Evolutionary conservation across 2,113 vertebrate genomes (phyloP), one percentile per base, ranked within the genome.

Genomic region (Nymphicus hollandicus): DNA sequence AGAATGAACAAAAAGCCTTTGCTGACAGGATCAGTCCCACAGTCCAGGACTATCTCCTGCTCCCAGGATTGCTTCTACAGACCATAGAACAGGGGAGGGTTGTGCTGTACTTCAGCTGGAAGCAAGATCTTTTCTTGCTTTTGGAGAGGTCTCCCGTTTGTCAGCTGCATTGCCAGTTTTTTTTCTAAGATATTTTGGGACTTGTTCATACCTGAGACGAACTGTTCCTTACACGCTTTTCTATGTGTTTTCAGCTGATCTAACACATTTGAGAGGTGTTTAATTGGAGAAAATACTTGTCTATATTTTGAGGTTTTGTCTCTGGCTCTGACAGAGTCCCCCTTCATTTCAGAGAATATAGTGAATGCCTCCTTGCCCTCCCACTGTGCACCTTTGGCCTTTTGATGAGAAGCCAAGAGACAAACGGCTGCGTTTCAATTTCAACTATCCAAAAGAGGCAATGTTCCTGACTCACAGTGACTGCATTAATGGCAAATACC

Each of bases 211-310:
- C 76, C 43, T 60, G 93, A 90, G n/a, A 91, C 1, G 3, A 91
- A 50, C 71, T 73, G 66, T 24, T 93, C 88, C 82, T 73, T 58
- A 86, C 53, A 72, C 0, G 3, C 41, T 85, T 89, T 65, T 46
- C 74, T 77, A 28, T 76, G 53, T n/a, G 58, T 29, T 89, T 95
- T 89, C 20, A 85, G 73, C 91, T 79, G 85, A 89, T 53, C 70
- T 65, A 66, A 46, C 79, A 94, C 43, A 88, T 53, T 46, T 58
- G 60, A 76, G 81, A 80, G 22, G 29, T 83, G 46, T 70, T 93
- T 76, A 23, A 95, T 89, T 56, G 92, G 66, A 92, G 84, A 95
- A 85, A 86, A 76, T 43, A 88, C 50, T 28, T 70, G 46, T 41
- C 29, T 85, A 5, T 46, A 63, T 49, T 85, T 77, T 81, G 33